These are phyloP conservation scores for Antennarius maculatus DNA, from an alignment of 2,797 vertebrate genomes.

Conservation along the genomic window DNA sequence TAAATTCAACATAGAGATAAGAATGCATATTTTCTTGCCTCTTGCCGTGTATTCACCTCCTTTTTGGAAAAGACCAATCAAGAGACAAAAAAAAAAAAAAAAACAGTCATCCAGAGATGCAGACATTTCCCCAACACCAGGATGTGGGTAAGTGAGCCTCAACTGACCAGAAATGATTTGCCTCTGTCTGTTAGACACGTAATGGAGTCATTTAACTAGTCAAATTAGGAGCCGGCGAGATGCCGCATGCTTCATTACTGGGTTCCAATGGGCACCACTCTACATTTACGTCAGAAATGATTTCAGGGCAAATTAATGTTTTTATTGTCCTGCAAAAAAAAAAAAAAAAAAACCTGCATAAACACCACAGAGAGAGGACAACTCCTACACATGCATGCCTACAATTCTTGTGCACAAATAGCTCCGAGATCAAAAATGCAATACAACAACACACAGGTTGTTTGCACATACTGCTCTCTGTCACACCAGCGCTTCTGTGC, in stretches of 20 bases:
- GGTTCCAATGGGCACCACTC: constrained; percentile 98
- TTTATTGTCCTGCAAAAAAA: constrained; percentile 89
- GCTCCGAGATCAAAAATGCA: constrained; percentile 37
- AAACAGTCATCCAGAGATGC: constrained; percentile 83
- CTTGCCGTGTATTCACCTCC: constrained; percentile 26
- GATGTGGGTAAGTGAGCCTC: constrained; percentile 98
- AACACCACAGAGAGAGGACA: constrained; percentile 32
- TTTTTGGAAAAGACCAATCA: constrained; percentile 45
- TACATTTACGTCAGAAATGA: constrained; percentile 99
- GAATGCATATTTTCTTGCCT: constrained; percentile 19
- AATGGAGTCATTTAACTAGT: constrained; percentile 99
- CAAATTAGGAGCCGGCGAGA: constrained; percentile 99
- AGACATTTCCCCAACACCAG: constrained; percentile 95
- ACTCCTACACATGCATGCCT: constrained; percentile 35
- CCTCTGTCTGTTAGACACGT: constrained; percentile 99
- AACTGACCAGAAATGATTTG: constrained; percentile 99
- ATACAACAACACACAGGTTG: constrained; percentile 48
- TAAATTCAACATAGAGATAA: constrained; percentile 3
- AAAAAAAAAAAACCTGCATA: constrained; percentile 49
- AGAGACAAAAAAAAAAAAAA: constrained; percentile 32
- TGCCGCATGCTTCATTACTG: constrained; percentile 99
- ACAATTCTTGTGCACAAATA: constrained; percentile 34
- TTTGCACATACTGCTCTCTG: constrained; percentile 54
- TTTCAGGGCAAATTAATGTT: constrained; percentile 99
- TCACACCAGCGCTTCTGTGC: constrained; percentile 31